These are phyloP conservation scores for Heteronetta atricapilla DNA, from an alignment of 2,113 vertebrate species.

Conservation along the genomic window DNA sequence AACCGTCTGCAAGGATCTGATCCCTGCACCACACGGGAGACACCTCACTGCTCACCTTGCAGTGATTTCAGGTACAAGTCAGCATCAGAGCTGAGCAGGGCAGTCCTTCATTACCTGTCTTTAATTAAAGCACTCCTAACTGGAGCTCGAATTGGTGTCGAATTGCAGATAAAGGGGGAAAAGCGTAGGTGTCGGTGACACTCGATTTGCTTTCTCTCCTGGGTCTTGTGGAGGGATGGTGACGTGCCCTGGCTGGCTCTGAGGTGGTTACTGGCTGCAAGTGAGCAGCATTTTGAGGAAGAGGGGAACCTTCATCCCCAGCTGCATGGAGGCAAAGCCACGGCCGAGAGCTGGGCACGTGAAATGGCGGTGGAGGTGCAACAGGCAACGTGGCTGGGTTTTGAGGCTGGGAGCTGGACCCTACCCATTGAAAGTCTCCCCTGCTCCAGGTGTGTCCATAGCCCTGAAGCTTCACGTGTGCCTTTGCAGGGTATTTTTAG, in stretches of 20 bases:
- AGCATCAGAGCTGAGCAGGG: background rate
- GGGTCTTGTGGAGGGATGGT: background rate
- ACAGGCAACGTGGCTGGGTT: background rate
- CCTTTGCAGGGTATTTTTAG: conserved; percentile 62
- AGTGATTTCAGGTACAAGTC: background rate
- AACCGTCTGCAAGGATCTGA: background rate
- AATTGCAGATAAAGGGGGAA: background rate
- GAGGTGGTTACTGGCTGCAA: background rate
- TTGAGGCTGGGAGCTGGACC: background rate
- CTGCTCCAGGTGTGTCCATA: background rate
- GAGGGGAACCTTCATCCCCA: background rate
- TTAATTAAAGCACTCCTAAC: background rate
- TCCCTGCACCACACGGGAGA: background rate
- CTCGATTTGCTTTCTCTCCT: background rate
- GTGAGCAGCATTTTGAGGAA: background rate
- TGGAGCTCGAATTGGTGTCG: background rate
- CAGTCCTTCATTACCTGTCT: background rate
- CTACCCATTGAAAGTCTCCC: background rate
- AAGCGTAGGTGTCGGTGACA: background rate
- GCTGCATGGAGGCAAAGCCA: background rate
- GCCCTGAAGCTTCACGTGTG: background rate
- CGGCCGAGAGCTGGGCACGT: rapidly evolving
- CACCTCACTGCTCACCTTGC: background rate
- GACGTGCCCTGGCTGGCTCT: background rate
- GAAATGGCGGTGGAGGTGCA: background rate